phyloP scores from a whole-genome alignment of 1,140 invertebrate genomes.

The Prorops nasuta region DNA sequence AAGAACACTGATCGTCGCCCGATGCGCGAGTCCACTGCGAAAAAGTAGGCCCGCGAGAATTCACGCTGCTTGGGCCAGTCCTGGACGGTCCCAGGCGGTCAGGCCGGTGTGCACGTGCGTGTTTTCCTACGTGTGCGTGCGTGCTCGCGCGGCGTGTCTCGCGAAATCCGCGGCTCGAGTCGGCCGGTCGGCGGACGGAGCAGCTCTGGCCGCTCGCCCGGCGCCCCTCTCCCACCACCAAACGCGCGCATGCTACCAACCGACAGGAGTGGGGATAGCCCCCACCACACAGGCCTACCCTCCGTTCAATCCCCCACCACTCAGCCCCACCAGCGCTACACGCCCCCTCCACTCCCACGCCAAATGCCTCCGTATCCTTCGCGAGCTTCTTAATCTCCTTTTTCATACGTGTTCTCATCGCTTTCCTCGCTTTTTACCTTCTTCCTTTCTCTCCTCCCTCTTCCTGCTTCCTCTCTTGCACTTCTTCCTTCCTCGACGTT shows the following conservation, averaged over 20 bases:
- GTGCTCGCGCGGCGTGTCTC: conserved; percentile 16
- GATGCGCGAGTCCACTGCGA: too few species aligned
- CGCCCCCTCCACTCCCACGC: conserved; percentile 1
- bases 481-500: not conserved
- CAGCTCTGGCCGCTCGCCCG: conserved; percentile 26
- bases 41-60: too few species aligned
- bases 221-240: conserved; percentile 25
- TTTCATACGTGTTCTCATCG: conserved; percentile 13
- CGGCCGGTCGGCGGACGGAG: conserved; percentile 52
- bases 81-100: too few species aligned
- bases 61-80: too few species aligned
- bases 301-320: not conserved
- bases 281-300: too few species aligned
- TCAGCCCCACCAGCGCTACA: not conserved
- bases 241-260: conserved; percentile 1
- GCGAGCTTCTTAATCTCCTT: conserved; percentile 13
- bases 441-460: conserved; percentile 8
- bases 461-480: conserved; percentile 1
- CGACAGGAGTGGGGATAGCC: conserved; percentile 17
- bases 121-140: too few species aligned
- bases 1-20: too few species aligned
- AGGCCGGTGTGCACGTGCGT: too few species aligned
- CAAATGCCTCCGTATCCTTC: conserved; percentile 5
- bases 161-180: conserved; percentile 50
- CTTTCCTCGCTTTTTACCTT: conserved; percentile 13